Percentiles rank a stretch among this genome's conserved stretches.
These are phyloP conservation scores for Machimus rusticus DNA, from an alignment of 2,888 invertebrate genomes.

Conservation along the genomic window DNA sequence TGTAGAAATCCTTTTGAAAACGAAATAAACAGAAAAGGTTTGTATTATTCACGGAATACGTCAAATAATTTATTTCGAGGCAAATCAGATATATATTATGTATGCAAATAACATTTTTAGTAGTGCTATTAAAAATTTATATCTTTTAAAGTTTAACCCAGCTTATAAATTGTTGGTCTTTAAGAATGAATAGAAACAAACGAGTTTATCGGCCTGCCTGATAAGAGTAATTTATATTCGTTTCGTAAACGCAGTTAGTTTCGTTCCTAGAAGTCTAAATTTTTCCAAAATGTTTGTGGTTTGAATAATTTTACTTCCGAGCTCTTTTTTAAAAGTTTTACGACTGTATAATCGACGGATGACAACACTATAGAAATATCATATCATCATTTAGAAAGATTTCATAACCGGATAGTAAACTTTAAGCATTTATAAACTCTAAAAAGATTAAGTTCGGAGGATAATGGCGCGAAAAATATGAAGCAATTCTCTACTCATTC, in stretches of 20 bases:
- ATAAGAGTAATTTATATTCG: background rate
- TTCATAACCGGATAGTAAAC: background rate
- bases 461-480: too few species aligned
- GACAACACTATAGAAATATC: background rate
- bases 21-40: background rate
- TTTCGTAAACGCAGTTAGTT: background rate
- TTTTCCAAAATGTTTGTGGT: background rate
- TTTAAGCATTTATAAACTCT: background rate
- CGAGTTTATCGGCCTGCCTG: background rate
- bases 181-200: background rate
- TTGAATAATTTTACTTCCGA: background rate
- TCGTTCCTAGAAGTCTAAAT: too few species aligned
- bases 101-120: too few species aligned
- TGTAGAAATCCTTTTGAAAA: background rate
- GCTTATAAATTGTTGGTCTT: background rate
- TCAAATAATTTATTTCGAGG: background rate
- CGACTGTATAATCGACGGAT: background rate
- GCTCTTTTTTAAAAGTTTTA: background rate
- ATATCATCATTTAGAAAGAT: background rate
- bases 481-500: too few species aligned
- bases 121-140: background rate
- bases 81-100: background rate
- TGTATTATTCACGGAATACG: background rate
- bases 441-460: too few species aligned
- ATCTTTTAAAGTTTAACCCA: background rate